Percentiles rank a stretch among this genome's conserved stretches.
Conservation (phyloP, 1,140 invertebrate genomes). For the Zophobas morio region DNA sequence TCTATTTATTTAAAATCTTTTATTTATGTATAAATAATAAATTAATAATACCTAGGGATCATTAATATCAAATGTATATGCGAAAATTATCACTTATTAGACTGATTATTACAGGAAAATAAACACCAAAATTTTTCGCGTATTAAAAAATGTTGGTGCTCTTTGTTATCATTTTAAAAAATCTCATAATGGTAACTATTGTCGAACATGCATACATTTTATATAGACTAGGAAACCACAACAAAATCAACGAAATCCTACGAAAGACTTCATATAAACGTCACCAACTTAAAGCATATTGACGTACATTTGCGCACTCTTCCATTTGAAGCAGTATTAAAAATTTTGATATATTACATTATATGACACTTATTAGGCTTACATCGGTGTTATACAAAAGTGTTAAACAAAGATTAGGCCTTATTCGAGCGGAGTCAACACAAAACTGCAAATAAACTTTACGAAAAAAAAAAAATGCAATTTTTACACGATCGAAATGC, state of each 20-base stretch:
- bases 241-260: slow-evolving; percentile 15
- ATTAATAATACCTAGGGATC: slow-evolving; percentile 49
- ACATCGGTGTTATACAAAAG: slow-evolving; percentile 36
- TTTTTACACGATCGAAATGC: not conserved
- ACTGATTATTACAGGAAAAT: slow-evolving; percentile 48
- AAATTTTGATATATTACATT: slow-evolving; percentile 38
- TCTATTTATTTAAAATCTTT: slow-evolving; percentile 43
- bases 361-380: slow-evolving; percentile 40
- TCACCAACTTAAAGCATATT: not conserved
- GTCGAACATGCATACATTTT: slow-evolving; percentile 53
- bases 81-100: slow-evolving; percentile 55
- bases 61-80: slow-evolving; percentile 55
- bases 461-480: slow-evolving; percentile 7
- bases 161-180: slow-evolving; percentile 34
- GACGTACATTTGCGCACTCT: slow-evolving; percentile 9
- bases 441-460: slow-evolving; percentile 1
- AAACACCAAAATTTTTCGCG: slow-evolving; percentile 49
- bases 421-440: not conserved
- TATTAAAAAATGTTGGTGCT: slow-evolving; percentile 42
- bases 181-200: slow-evolving; percentile 56
- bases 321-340: slow-evolving; percentile 15
- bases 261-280: slow-evolving; percentile 23
- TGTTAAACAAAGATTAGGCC: slow-evolving; percentile 12
- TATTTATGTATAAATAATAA: slow-evolving; percentile 52
- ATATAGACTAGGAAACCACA: slow-evolving; percentile 52